These are phyloP conservation scores for Catharus minimus DNA, from an alignment of 2,113 vertebrate species.

Conservation along the genomic window DNA sequence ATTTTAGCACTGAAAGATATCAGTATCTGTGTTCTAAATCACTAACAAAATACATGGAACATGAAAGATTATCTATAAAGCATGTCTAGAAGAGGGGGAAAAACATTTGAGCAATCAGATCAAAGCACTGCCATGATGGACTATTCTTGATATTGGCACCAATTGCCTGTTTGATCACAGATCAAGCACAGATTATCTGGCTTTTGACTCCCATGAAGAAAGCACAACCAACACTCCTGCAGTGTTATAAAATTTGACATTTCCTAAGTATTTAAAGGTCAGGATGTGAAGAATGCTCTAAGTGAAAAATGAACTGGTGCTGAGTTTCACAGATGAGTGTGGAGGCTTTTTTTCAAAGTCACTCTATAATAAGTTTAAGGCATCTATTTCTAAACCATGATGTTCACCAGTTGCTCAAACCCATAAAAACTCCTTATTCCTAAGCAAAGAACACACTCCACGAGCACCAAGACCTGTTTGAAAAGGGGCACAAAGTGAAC, in stretches of 20 bases:
- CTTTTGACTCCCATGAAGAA: conserved; percentile 10
- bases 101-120: background rate
- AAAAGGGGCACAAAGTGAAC: background rate
- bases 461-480: background rate
- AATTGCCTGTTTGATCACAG: conserved; percentile 33
- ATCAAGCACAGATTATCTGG: conserved; percentile 8
- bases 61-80: background rate
- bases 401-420: conserved; percentile 18
- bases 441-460: background rate
- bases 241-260: conserved; percentile 15
- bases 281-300: conserved; percentile 21
- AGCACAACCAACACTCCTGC: background rate
- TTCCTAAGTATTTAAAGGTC: conserved; percentile 35
- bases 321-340: conserved; percentile 5
- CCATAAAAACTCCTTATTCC: background rate
- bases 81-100: background rate
- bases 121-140: background rate
- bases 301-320: conserved; percentile 25
- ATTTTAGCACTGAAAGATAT: background rate
- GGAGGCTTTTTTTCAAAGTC: conserved; percentile 23
- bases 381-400: conserved; percentile 21
- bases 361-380: background rate
- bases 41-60: background rate
- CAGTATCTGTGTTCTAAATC: background rate
- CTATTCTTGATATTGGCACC: background rate